A percentile compares a stretch with the other conserved stretches of the same genome.
phyloP scores from a whole-genome alignment of 1,140 invertebrate species.

The Ruditapes philippinarum region DNA sequence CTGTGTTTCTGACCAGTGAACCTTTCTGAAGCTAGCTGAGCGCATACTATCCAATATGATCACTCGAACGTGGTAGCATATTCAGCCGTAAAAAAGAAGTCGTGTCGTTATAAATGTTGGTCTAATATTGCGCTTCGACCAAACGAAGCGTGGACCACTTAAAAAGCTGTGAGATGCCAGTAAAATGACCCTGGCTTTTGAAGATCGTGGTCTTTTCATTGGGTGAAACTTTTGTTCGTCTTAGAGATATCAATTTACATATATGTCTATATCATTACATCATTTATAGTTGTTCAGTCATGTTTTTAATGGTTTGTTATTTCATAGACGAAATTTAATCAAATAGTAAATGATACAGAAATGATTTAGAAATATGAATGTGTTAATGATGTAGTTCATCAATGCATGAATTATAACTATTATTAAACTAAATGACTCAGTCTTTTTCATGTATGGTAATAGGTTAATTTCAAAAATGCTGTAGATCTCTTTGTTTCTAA shows the following conservation, averaged over 20 bases:
- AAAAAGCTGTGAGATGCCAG: constrained; percentile 34
- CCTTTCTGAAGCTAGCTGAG: constrained; percentile 64
- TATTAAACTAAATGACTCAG: no score
- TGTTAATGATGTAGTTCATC: no score
- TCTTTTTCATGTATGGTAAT: no score
- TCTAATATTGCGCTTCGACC: constrained; percentile 63
- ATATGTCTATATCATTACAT: not conserved
- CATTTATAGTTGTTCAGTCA: not conserved
- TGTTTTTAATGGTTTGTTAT: not conserved
- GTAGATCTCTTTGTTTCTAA: constrained; percentile 26
- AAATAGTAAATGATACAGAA: no score
- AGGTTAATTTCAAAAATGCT: not conserved
- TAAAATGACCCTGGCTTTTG: constrained; percentile 26
- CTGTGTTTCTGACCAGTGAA: constrained; percentile 61
- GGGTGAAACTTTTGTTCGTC: not conserved
- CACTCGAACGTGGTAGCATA: constrained; percentile 64
- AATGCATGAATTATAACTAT: no score
- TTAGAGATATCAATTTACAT: constrained; percentile 14
- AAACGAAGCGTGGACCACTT: constrained; percentile 41
- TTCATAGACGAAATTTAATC: no score
- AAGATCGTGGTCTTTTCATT: constrained; percentile 15
- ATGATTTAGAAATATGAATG: no score
- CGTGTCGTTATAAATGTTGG: constrained; percentile 58
- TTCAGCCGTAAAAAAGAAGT: constrained; percentile 59
- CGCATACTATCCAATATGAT: constrained; percentile 65